Conservation (phyloP, 2,113 vertebrate genomes). For the Notiomystis cincta region DNA sequence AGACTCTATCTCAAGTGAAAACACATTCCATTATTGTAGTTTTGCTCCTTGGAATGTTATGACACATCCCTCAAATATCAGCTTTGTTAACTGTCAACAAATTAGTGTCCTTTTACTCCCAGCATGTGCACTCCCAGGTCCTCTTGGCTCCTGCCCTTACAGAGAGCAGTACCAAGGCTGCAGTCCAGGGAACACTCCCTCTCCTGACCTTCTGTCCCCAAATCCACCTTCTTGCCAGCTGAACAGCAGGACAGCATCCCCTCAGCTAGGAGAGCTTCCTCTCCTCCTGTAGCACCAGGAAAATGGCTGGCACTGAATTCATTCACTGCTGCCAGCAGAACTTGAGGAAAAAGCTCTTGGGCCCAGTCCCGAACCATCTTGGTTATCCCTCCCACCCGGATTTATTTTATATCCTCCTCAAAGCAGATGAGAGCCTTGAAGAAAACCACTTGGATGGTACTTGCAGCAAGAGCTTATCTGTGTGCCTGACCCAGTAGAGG, state of each 20-base stretch:
- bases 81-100: constrained; percentile 1
- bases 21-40: not conserved
- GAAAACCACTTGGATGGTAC: not conserved
- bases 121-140: not conserved
- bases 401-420: not conserved
- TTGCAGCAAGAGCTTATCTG: not conserved
- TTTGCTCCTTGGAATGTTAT: constrained; percentile 21
- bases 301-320: not conserved
- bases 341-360: not conserved
- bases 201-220: not conserved
- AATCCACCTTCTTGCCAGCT: not conserved
- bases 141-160: not conserved
- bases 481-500: not conserved
- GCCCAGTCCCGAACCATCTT: not conserved
- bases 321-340: not conserved
- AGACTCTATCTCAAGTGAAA: constrained; percentile 32
- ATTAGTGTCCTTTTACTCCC: not conserved
- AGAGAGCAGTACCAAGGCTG: not conserved
- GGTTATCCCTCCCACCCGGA: not conserved
- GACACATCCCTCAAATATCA: not conserved
- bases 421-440: not conserved
- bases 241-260: not conserved
- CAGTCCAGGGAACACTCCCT: not conserved
- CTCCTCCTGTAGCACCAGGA: not conserved
- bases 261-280: not conserved